A percentile compares a stretch with the other conserved stretches of the same genome.
These are phyloP conservation scores for Crotalus viridis DNA, from an alignment of 2,113 vertebrate species.

Conservation along the genomic window DNA sequence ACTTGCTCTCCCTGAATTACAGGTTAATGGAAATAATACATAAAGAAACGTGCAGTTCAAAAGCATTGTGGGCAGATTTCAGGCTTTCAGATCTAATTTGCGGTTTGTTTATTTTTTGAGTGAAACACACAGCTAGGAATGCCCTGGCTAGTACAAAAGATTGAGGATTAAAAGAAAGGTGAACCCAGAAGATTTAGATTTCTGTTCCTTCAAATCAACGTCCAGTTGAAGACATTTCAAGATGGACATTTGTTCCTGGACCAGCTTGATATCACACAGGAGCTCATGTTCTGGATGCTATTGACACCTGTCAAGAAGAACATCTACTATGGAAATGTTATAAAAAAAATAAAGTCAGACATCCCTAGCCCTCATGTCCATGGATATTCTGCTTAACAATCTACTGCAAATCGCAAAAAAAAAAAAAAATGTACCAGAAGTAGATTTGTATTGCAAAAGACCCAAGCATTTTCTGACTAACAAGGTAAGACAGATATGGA, in stretches of 20 bases:
- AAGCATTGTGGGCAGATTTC: not conserved
- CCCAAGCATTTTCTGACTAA: not conserved
- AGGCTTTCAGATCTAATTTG: not conserved
- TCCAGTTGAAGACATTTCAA: not conserved
- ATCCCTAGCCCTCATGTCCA: not conserved
- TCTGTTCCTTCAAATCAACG: not conserved
- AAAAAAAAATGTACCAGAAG: not conserved
- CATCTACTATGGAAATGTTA: not conserved
- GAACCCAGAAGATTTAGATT: not conserved
- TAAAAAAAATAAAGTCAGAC: not conserved
- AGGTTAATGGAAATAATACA: not conserved
- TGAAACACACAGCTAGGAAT: not conserved
- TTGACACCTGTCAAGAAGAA: not conserved
- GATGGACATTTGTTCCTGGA: not conserved
- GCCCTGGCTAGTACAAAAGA: not conserved
- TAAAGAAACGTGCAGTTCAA: not conserved
- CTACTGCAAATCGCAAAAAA: not conserved
- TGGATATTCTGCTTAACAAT: not conserved
- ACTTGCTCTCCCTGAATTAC: not conserved
- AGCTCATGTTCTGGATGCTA: not conserved
- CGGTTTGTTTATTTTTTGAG: not conserved
- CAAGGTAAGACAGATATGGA: not conserved
- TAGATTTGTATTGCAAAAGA: not conserved
- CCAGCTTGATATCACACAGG: not conserved
- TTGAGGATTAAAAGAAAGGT: not conserved